A percentile compares a stretch with the other conserved stretches of the same genome.
These are phyloP conservation scores for Papilio protenor DNA, from an alignment of 2,888 invertebrate species.

Conservation along the genomic window DNA sequence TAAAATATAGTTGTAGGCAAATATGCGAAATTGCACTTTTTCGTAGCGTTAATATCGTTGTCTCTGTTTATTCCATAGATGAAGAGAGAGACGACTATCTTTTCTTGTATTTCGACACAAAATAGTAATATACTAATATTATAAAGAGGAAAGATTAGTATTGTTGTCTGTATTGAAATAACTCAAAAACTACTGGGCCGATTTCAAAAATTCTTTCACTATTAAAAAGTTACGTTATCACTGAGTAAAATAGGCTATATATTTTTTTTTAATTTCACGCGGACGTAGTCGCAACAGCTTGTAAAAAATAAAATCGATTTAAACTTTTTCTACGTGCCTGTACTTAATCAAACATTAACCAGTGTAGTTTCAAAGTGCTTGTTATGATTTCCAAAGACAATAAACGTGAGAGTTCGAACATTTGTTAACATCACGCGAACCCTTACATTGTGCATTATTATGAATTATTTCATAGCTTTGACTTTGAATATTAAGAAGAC, in stretches of 20 bases:
- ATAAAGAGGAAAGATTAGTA: no score
- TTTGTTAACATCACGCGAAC: slow-evolving; percentile 25
- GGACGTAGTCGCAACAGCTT: no score
- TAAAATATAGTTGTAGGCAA: background rate
- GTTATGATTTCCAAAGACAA: slow-evolving; percentile 42
- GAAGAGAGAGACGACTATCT: no score
- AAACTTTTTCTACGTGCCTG: slow-evolving; percentile 20
- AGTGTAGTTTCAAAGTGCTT: slow-evolving; percentile 1
- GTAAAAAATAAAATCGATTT: background rate
- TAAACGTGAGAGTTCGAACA: slow-evolving; percentile 28
- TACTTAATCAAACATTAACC: slow-evolving; percentile 37
- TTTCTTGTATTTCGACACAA: no score
- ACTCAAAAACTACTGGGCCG: no score
- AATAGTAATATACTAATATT: no score
- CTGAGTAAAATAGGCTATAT: no score
- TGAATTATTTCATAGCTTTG: background rate
- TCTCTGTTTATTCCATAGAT: background rate
- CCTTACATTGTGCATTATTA: background rate
- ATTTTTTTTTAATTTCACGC: no score
- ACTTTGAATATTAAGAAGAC: background rate
- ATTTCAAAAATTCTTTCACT: no score
- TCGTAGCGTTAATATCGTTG: background rate
- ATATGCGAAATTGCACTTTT: background rate
- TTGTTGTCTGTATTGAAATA: no score
- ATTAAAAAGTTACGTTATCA: no score